Evolutionary conservation across 2,113 vertebrate species (phyloP).

Genomic region (Lucifuga dentata): DNA sequence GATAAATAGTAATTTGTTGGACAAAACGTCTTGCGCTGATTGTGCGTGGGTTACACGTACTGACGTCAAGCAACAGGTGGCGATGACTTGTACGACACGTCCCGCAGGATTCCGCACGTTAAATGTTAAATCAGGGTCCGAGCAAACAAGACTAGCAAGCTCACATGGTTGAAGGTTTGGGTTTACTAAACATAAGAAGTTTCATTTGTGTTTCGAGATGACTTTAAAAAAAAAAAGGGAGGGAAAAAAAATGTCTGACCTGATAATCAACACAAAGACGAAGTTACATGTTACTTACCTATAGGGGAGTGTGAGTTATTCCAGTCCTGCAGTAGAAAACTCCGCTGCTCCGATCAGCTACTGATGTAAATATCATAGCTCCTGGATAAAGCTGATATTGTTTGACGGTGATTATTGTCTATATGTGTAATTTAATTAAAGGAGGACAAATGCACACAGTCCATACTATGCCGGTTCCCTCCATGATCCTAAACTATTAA

Average conservation of each 20-base stretch:
- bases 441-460: background rate
- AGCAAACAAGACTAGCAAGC: background rate
- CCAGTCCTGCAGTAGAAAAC: constrained; percentile 22
- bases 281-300: constrained; percentile 21
- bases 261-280: constrained; percentile 16
- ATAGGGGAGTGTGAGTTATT: background rate
- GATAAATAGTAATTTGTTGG: too few relatives aligned
- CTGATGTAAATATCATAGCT: background rate
- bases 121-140: background rate
- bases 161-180: fast-evolving
- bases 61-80: constrained; percentile 57
- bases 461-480: background rate
- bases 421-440: background rate
- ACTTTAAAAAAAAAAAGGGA: too few relatives aligned
- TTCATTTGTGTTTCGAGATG: background rate
- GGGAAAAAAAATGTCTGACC: background rate
- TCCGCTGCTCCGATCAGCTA: background rate
- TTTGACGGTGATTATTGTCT: background rate
- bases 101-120: constrained; percentile 19
- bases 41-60: background rate
- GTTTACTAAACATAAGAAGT: background rate
- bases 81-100: constrained; percentile 23
- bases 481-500: constrained; percentile 30
- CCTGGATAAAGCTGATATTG: background rate
- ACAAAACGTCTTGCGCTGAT: background rate